Evolutionary conservation across 2,113 vertebrate genomes (phyloP).

Genomic region (Elachura formosa): DNA sequence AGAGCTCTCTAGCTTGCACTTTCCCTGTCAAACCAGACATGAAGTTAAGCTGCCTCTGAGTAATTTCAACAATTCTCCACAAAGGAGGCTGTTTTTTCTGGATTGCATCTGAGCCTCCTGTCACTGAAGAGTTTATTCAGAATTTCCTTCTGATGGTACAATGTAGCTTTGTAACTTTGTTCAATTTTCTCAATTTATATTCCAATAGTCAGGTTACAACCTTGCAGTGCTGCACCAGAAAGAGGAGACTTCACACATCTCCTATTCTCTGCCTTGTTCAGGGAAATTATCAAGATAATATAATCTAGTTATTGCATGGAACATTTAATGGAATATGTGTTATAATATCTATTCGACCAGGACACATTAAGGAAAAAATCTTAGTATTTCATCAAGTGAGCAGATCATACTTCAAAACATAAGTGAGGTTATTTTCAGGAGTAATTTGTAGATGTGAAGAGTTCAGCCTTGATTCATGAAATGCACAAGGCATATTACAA

Average conservation of each 20-base stretch:
- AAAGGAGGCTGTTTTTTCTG: background rate
- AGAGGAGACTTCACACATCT: background rate
- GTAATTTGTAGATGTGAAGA: background rate
- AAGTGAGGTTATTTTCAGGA: conserved; percentile 25
- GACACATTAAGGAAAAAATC: conserved; percentile 23
- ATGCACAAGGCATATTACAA: background rate
- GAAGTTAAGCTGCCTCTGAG: background rate
- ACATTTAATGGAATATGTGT: conserved; percentile 14
- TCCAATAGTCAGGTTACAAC: background rate
- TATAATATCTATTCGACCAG: conserved; percentile 6
- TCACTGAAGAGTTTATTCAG: background rate
- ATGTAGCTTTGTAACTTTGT: background rate
- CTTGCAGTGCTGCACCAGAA: background rate
- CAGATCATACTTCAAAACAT: background rate
- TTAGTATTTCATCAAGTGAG: background rate
- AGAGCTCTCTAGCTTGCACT: background rate
- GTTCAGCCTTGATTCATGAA: conserved; percentile 32
- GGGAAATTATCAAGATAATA: background rate
- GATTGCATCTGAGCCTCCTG: background rate
- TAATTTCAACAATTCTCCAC: background rate
- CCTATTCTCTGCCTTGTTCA: background rate
- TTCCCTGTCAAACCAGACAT: background rate
- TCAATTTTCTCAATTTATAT: background rate
- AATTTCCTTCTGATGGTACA: background rate
- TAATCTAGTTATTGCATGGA: conserved; percentile 5